Evolutionary conservation across 1,140 invertebrate genomes (phyloP).

Genomic region (Drosophila ironensis): DNA sequence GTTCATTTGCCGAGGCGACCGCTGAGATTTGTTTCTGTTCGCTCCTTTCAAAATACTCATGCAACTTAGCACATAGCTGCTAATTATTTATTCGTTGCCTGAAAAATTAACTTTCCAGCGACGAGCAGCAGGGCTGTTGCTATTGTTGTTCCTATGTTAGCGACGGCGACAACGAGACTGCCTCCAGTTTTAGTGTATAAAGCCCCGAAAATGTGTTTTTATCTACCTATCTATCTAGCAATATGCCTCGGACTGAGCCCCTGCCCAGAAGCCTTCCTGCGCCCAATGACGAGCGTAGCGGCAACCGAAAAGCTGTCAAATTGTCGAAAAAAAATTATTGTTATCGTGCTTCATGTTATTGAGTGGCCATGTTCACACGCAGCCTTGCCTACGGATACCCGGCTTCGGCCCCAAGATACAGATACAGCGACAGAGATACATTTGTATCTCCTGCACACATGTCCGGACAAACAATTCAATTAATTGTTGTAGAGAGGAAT

Average conservation of each 20-base stretch:
- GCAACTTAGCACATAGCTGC: slow-evolving; percentile 69
- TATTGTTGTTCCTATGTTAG: slow-evolving; percentile 1
- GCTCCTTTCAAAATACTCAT: slow-evolving; percentile 52
- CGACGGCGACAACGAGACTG: slow-evolving; percentile 63
- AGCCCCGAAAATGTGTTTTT: slow-evolving; percentile 17
- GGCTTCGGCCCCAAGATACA: slow-evolving; percentile 22
- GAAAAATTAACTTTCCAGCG: slow-evolving; percentile 77
- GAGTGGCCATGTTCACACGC: slow-evolving; percentile 73
- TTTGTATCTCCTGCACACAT: slow-evolving; percentile 77
- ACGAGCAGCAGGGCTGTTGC: not conserved
- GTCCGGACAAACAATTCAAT: slow-evolving; percentile 76
- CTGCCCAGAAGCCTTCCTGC: slow-evolving; percentile 11
- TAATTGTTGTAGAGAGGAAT: slow-evolving; percentile 69
- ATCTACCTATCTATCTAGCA: slow-evolving; percentile 26
- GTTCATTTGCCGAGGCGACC: slow-evolving; percentile 26
- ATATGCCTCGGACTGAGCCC: slow-evolving; percentile 21
- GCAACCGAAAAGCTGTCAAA: slow-evolving; percentile 73
- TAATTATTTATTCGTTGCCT: slow-evolving; percentile 81
- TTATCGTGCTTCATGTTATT: slow-evolving; percentile 71
- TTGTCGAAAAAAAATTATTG: slow-evolving; percentile 69
- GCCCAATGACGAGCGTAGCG: slow-evolving; percentile 38
- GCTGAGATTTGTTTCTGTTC: slow-evolving; percentile 27
- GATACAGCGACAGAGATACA: slow-evolving; percentile 55
- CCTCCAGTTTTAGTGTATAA: slow-evolving; percentile 32
- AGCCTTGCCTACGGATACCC: slow-evolving; percentile 1